Conservation (phyloP, 2,888 invertebrate species). For the Melinopterus prodromus region DNA sequence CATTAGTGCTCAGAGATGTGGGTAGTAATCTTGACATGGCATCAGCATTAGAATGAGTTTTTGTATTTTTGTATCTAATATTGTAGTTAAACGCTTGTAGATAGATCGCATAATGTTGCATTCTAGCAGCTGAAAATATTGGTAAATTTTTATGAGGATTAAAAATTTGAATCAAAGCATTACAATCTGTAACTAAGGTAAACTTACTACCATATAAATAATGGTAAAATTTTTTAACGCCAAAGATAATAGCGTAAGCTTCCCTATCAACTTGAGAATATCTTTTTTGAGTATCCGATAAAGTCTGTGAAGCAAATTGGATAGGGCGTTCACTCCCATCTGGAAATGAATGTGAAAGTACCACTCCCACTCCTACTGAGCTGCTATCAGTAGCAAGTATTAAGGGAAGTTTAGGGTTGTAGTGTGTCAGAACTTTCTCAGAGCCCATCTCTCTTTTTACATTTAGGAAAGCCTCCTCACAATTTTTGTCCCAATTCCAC, state of each 20-base stretch:
- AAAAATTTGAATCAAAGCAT: slow-evolving; percentile 26
- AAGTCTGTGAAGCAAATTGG: slow-evolving; percentile 49
- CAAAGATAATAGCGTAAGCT: slow-evolving; percentile 29
- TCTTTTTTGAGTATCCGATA: slow-evolving; percentile 46
- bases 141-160: slow-evolving; percentile 19
- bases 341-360: too few relatives aligned
- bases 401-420: slow-evolving; percentile 45
- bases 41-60: slow-evolving; percentile 26
- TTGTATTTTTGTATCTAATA: slow-evolving; percentile 19
- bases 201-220: too few relatives aligned
- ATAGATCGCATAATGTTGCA: slow-evolving; percentile 29
- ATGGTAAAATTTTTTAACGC: too few relatives aligned
- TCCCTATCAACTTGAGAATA: slow-evolving; percentile 39
- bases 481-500: slow-evolving; percentile 16
- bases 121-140: slow-evolving; percentile 18
- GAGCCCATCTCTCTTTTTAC: slow-evolving; percentile 41
- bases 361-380: slow-evolving; percentile 48
- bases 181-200: slow-evolving; percentile 27
- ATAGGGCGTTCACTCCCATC: slow-evolving; percentile 54
- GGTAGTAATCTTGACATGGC: slow-evolving; percentile 10
- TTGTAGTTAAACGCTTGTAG: slow-evolving; percentile 21
- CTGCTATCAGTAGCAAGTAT: slow-evolving; percentile 48
- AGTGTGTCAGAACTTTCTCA: slow-evolving; percentile 45
- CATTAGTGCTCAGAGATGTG: not conserved
- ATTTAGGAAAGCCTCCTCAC: slow-evolving; percentile 13